Evolutionary conservation across 2,888 invertebrate genomes (phyloP).

Genomic region (Halictus ligatus): DNA sequence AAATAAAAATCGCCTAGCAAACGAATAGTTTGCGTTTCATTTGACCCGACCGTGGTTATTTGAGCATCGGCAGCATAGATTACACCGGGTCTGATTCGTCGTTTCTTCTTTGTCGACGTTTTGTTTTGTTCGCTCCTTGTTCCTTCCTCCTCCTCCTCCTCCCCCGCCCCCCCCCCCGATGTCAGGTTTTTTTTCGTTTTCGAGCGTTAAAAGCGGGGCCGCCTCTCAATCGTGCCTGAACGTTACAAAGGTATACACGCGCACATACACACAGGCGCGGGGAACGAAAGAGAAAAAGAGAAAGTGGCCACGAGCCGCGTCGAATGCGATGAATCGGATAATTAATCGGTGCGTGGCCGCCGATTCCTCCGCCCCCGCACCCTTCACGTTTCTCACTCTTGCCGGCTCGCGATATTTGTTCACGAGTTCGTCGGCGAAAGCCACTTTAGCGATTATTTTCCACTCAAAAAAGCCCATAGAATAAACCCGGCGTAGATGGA

Average conservation of each 20-base stretch:
- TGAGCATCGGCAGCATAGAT: neutral
- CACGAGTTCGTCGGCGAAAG: slow-evolving; percentile 70
- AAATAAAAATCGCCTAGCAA: neutral
- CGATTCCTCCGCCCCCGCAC: neutral
- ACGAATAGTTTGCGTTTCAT: neutral
- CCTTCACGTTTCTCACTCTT: slow-evolving; percentile 32
- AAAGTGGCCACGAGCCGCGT: slow-evolving; percentile 52
- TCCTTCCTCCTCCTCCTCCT: too few relatives aligned
- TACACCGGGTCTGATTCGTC: neutral
- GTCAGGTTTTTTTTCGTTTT: slow-evolving; percentile 8
- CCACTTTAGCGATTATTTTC: slow-evolving; percentile 72
- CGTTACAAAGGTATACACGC: neutral
- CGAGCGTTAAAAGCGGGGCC: slow-evolving; percentile 4
- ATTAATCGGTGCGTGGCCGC: slow-evolving; percentile 63
- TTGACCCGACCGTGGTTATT: neutral
- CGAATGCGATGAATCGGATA: slow-evolving; percentile 71
- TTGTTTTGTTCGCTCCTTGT: neutral
- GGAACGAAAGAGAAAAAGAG: neutral
- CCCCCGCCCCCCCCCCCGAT: neutral
- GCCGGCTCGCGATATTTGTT: slow-evolving; percentile 70
- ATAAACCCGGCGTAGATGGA: slow-evolving; percentile 58
- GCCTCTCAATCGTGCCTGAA: neutral
- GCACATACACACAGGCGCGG: neutral
- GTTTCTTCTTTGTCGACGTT: slow-evolving; percentile 5
- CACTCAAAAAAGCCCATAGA: slow-evolving; percentile 70